These are phyloP conservation scores for Cephalophus harveyi DNA, from an alignment of 2,113 vertebrate species.

Conservation along the genomic window DNA sequence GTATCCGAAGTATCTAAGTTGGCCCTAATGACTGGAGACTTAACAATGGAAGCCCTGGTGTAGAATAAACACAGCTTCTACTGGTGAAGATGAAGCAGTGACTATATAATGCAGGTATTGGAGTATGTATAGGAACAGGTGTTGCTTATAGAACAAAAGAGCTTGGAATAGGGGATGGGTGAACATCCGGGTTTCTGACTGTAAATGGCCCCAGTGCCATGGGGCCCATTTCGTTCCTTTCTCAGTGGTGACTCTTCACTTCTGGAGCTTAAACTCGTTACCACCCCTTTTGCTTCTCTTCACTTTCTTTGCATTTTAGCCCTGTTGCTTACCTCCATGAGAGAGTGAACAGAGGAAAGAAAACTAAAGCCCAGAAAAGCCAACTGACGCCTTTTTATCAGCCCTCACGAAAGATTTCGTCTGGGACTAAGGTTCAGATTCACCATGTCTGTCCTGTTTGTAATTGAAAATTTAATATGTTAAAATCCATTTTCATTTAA, in stretches of 20 bases:
- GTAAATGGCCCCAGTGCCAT: not conserved
- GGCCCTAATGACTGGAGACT: not conserved
- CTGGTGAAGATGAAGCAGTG: not conserved
- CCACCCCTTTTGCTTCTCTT: not conserved
- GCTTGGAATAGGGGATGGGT: not conserved
- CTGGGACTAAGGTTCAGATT: not conserved
- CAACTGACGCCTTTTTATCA: not conserved
- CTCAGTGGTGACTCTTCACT: not conserved
- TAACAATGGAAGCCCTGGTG: not conserved
- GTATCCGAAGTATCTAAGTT: not conserved
- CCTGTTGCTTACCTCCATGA: not conserved
- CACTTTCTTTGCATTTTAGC: not conserved
- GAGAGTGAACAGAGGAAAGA: not conserved
- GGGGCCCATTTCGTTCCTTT: not conserved
- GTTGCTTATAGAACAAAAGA: not conserved
- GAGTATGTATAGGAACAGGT: not conserved
- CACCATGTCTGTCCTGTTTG: not conserved
- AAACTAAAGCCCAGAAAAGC: not conserved
- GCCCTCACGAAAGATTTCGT: not conserved
- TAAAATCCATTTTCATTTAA: not conserved
- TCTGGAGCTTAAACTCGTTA: not conserved
- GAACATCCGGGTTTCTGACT: not conserved
- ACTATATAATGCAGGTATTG: fast-evolving
- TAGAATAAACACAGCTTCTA: not conserved
- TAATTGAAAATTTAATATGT: not conserved